A percentile compares a stretch with the other conserved stretches of the same genome.
Evolutionary conservation across 2,888 invertebrate species (phyloP).

Genomic region (Philereme transversata): DNA sequence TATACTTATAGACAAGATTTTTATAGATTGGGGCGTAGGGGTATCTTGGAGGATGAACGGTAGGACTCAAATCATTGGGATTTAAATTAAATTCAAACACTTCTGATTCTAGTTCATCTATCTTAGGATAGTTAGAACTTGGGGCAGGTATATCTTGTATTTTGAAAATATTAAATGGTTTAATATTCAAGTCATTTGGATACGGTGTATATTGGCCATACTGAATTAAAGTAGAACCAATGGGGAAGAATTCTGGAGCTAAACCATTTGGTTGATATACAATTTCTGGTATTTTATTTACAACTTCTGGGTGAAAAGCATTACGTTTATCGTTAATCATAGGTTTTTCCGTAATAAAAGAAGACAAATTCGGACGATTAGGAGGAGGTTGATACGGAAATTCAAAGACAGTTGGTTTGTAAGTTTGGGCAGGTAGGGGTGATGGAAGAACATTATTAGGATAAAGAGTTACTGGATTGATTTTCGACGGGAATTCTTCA

Average conservation of each 20-base stretch:
- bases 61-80: not conserved
- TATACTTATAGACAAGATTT: not conserved
- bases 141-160: not conserved
- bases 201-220: not conserved
- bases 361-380: not conserved
- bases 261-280: not conserved
- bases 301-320: not conserved
- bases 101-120: not conserved
- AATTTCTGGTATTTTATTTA: no score
- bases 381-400: conserved; percentile 3
- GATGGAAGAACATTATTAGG: not conserved
- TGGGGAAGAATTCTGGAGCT: not conserved
- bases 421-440: not conserved
- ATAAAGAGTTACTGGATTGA: not conserved
- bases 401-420: conserved; percentile 4
- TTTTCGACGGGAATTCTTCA: not conserved
- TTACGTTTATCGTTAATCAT: not conserved
- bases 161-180: not conserved
- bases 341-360: not conserved
- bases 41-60: not conserved
- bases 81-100: not conserved
- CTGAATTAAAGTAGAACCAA: not conserved
- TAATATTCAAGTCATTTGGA: not conserved
- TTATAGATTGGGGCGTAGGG: not conserved
- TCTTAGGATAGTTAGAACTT: not conserved